phyloP scores from a whole-genome alignment of 2,797 vertebrate genomes.

The Brachymystax lenok region DNA sequence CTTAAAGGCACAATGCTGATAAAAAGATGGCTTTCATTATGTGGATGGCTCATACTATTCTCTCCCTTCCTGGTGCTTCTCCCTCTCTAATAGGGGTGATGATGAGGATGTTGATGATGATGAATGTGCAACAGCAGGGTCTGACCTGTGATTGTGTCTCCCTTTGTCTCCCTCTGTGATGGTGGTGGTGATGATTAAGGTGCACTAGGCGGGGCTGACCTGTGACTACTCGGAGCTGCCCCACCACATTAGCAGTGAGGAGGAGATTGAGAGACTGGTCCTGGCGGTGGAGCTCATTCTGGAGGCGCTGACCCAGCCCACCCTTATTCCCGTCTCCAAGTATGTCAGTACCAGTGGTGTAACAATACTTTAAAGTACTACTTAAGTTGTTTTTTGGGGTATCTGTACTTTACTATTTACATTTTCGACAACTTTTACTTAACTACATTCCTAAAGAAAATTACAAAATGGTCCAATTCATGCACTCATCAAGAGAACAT shows the following conservation, averaged over 20 bases:
- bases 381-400: too few relatives aligned
- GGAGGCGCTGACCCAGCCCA: constrained; percentile 83
- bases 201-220: constrained; percentile 87
- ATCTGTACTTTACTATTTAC: too few relatives aligned
- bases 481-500: too few relatives aligned
- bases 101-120: too few relatives aligned
- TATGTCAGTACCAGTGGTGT: constrained; percentile 45
- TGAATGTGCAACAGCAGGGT: too few relatives aligned
- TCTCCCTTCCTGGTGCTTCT: not conserved
- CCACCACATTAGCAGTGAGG: constrained; percentile 89
- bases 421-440: too few relatives aligned
- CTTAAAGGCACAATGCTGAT: not conserved
- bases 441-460: too few relatives aligned
- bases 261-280: constrained; percentile 83
- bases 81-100: not conserved
- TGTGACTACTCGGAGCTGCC: constrained; percentile 93
- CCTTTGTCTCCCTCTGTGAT: not conserved
- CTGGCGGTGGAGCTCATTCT: constrained; percentile 77
- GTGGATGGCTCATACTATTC: not conserved
- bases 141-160: too few relatives aligned
- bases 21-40: not conserved
- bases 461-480: too few relatives aligned
- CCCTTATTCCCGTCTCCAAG: constrained; percentile 90
- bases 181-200: constrained; percentile 64
- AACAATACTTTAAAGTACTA: too few relatives aligned